Conservation (phyloP, 2,113 vertebrate genomes). For the Irena cyanogastra region DNA sequence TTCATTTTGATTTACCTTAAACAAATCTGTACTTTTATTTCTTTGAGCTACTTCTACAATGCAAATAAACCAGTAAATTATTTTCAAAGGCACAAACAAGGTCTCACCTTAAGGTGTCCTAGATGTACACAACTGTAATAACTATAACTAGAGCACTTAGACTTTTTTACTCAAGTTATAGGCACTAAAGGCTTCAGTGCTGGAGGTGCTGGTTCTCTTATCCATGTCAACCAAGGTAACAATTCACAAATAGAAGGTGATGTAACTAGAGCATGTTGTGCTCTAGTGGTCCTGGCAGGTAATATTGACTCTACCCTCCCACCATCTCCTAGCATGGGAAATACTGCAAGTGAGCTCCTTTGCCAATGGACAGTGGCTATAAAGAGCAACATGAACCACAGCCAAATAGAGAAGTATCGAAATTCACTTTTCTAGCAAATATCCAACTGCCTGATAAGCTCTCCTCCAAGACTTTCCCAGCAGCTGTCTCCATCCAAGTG, state of each 20-base stretch:
- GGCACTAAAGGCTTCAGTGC: not conserved
- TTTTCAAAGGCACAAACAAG: not conserved
- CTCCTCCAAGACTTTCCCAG: not conserved
- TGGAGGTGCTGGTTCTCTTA: not conserved
- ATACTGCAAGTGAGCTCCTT: not conserved
- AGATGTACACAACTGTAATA: not conserved
- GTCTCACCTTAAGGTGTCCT: not conserved
- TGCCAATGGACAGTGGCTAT: not conserved
- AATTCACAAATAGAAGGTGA: conserved; percentile 51
- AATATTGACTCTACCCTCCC: not conserved
- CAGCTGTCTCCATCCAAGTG: not conserved
- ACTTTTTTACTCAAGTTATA: not conserved
- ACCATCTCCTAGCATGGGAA: not conserved
- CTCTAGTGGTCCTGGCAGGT: conserved; percentile 31
- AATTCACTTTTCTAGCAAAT: not conserved
- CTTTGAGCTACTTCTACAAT: not conserved
- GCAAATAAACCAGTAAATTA: not conserved
- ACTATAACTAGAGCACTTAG: not conserved
- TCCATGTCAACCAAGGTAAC: conserved; percentile 34
- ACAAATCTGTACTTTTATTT: not conserved
- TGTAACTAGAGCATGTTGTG: conserved; percentile 30
- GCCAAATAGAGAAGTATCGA: not conserved
- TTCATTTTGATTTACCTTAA: not conserved
- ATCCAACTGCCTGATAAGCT: not conserved
- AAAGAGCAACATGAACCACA: not conserved